Evolutionary conservation across 2,888 invertebrate species (phyloP), one percentile per base, ranked within the genome.

Genomic region (Cephus pygmeus): DNA sequence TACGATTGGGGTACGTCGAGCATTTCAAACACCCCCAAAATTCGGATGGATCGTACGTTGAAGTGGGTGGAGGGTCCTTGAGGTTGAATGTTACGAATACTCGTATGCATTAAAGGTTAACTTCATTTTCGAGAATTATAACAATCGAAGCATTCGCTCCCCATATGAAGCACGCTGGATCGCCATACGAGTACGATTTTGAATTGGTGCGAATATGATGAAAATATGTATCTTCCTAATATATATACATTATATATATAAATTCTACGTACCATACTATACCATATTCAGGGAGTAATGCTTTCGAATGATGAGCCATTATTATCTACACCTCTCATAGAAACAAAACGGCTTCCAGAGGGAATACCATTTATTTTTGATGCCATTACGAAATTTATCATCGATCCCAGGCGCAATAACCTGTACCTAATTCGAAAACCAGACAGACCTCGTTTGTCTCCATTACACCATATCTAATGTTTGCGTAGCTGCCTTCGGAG

Each of bases 41-140:
- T 56, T 56, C 2, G 23, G 23, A 56, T 23, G 56, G 56, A 23
- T 56, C 56, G 56, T 56, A 56, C 2, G 56, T 23, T 56, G 9
- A 56, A 56, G 23, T 2, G 56, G 23, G 6, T 23, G 56, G 23
- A 15, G 23, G 56, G 23, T 2, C 0, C 6, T 6, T 6, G 40
- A 9, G 40, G 40, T 23, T 23, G 23, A 6, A 75, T 77, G 81
- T 83, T 84, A 83, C 80, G 83, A 84, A 80, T 80, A 77, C 73
- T 76, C 79, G 76, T 79, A 78, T 83, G 82, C 83, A 85, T 83
- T 82, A 84, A 83, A 82, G 83, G 83, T 80, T 86, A 86, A 86
- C 83, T 84, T 82, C 85, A 87, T 87, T 87, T 85, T 79, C 69
- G 76, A 78, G 81, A 86, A 87, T 87, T 86, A 87, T 87, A 83